Evolutionary conservation across 2,113 vertebrate species (phyloP).

Genomic region (Pelmatolapia mariae): DNA sequence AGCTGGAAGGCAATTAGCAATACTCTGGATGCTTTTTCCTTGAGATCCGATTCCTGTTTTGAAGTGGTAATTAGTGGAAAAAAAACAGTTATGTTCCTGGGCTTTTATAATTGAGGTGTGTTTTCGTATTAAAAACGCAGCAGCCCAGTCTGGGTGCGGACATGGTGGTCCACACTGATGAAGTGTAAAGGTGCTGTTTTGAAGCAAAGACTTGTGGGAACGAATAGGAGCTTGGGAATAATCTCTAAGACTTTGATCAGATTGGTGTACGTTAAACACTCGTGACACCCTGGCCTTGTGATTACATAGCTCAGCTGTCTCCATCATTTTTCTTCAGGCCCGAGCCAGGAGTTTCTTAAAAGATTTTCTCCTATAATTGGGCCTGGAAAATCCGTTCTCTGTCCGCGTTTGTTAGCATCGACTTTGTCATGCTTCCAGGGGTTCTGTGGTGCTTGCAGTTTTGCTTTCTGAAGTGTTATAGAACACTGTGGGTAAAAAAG

Average conservation of each 20-base stretch:
- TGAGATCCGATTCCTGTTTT: conserved; percentile 22
- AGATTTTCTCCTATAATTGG: conserved; percentile 69
- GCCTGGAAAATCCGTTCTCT: conserved; percentile 40
- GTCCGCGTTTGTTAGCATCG: conserved; percentile 57
- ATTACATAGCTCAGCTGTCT: conserved; percentile 49
- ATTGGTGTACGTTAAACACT: conserved; percentile 42
- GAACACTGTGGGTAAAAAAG: background rate
- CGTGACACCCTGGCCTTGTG: conserved; percentile 57
- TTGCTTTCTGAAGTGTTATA: conserved; percentile 34
- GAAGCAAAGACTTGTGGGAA: conserved; percentile 27
- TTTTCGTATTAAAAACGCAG: conserved; percentile 13
- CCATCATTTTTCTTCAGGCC: conserved; percentile 45
- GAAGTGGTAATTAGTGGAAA: conserved; percentile 33
- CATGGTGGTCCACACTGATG: conserved; percentile 31
- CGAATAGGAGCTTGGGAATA: background rate
- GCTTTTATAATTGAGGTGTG: conserved; percentile 24
- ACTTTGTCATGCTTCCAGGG: conserved; percentile 47
- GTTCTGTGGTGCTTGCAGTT: conserved; percentile 37
- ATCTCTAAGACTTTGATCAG: conserved; percentile 64
- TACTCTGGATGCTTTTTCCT: conserved; percentile 26
- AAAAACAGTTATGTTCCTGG: conserved; percentile 2
- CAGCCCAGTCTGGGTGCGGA: background rate
- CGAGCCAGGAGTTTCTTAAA: conserved; percentile 42
- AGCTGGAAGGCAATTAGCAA: conserved; percentile 44
- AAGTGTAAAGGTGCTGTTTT: conserved; percentile 21